A percentile compares a stretch with the other conserved stretches of the same genome.
Evolutionary conservation across 2,888 invertebrate genomes (phyloP).

Genomic region (Acronicta aceris): DNA sequence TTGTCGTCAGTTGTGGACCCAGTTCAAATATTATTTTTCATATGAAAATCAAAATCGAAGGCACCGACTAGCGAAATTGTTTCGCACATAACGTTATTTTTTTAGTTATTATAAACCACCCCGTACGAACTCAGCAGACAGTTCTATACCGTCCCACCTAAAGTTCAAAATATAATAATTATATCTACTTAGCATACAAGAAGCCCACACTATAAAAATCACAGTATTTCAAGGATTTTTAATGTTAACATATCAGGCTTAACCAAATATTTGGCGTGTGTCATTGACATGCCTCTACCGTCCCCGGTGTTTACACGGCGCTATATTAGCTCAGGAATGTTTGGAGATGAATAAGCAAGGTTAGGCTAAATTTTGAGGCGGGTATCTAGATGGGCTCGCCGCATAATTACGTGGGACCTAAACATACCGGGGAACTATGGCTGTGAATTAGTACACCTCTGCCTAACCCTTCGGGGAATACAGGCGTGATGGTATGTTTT

Average conservation of each 20-base stretch:
- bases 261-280: conserved; percentile 2
- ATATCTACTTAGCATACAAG: conserved; percentile 1
- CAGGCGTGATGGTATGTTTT: too few relatives aligned
- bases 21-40: too few relatives aligned
- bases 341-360: conserved; percentile 4
- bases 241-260: not conserved
- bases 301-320: conserved; percentile 2
- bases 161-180: conserved; percentile 2
- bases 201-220: not conserved
- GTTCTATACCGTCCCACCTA: not conserved
- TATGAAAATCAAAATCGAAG: too few relatives aligned
- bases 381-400: not conserved
- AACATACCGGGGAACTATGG: too few relatives aligned
- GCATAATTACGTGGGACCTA: too few relatives aligned
- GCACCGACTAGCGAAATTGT: too few relatives aligned
- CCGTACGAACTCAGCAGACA: too few relatives aligned
- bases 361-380: not conserved
- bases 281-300: conserved; percentile 6
- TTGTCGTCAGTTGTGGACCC: too few relatives aligned
- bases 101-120: too few relatives aligned
- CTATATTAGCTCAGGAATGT: conserved; percentile 7
- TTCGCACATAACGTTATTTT: too few relatives aligned
- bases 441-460: too few relatives aligned
- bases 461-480: too few relatives aligned
- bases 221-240: not conserved